Percentiles rank a stretch among this genome's conserved stretches.
phyloP scores from a whole-genome alignment of 2,797 vertebrate species.

The Sparidentex hasta region DNA sequence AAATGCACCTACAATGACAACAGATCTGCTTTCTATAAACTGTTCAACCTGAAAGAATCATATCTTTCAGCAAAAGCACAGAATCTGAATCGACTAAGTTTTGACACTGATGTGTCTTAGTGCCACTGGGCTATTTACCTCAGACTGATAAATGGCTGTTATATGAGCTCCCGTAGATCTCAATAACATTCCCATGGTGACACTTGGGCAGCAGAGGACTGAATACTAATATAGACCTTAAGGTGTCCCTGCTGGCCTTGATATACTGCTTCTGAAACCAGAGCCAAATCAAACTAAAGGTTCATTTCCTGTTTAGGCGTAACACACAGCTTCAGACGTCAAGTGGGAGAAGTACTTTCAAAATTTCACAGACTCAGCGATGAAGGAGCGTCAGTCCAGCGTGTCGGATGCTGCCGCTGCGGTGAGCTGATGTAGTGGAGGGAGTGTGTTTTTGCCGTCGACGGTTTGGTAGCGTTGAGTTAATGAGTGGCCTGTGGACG shows the following conservation, averaged over 20 bases:
- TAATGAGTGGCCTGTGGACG: conserved; percentile 21
- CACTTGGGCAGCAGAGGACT: conserved; percentile 52
- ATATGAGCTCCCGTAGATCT: conserved; percentile 29
- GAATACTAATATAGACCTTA: conserved; percentile 69
- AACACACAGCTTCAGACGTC: not conserved
- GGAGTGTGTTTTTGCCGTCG: conserved; percentile 11
- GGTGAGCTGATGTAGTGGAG: not conserved
- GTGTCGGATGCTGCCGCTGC: not conserved
- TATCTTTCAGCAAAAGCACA: not conserved
- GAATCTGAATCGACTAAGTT: not conserved
- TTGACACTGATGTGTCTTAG: not conserved
- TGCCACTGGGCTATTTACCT: conserved; percentile 11
- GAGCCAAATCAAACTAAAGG: conserved; percentile 39
- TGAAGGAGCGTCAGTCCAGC: not conserved
- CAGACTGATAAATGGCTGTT: conserved; percentile 40
- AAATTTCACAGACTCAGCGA: not conserved
- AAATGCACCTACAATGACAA: not conserved
- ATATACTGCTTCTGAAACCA: conserved; percentile 29
- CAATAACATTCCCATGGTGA: conserved; percentile 51
- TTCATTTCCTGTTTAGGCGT: conserved; percentile 34
- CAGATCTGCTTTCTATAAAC: not conserved
- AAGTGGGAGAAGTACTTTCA: not conserved
- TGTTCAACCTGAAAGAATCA: not conserved
- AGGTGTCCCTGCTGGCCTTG: conserved; percentile 50
- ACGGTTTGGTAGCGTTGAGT: conserved; percentile 20